Base-by-base conservation (phyloP, 2,888 invertebrate species). In the Margaritifera margaritifera region DNA sequence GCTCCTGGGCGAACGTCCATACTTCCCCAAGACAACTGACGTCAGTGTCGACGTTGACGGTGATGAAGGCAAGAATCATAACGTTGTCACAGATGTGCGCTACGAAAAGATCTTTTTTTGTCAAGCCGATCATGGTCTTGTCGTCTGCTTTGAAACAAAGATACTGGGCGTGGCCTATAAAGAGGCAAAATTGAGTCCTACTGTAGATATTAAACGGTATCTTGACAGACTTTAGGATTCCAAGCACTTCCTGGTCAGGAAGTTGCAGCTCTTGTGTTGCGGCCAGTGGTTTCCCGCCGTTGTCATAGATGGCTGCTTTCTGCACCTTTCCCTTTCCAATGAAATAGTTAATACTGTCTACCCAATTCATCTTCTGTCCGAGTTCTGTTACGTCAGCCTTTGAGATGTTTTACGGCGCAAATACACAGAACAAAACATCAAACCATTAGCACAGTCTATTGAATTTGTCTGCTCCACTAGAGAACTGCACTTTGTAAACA, bases 1-100 rank as follows among this genome's bases (percentile, higher is more conserved):
- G 68, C 64, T 79, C 81, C 63, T 74, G 72, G 19, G 79, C 81
- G 60, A 81, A 81, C n/a, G 78, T 79, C 79, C 81, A 79, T 19
- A 81, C 79, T 57, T 79, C 79, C 20, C 79, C 78, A 8, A 81
- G 69, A 65, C 81, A 81, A 53, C 78, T 79, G 52, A 68, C 69
- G 20, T 61, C 71, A 4, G 78, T 66, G 11, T 74, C 70, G 15
- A 64, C 63, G 15, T 50, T 51, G 8, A 81, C 70, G 3, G 69
- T 60, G 18, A 79, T 66, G 64, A 76, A 79, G 24, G 79, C 81
- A 19, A 81, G 54, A 56, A 81, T 81, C 68, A 81, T 62, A 18
- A 79, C 72, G 60, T 74, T 76, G 51, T 79, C 77, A 67, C 81
- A 81, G 15, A 71, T 57, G 50, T 81, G 78, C 20, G 76, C 81